phyloP scores from a whole-genome alignment of 35 echinoderm and acorn worm species.

The Ophioderma brevispina region DNA sequence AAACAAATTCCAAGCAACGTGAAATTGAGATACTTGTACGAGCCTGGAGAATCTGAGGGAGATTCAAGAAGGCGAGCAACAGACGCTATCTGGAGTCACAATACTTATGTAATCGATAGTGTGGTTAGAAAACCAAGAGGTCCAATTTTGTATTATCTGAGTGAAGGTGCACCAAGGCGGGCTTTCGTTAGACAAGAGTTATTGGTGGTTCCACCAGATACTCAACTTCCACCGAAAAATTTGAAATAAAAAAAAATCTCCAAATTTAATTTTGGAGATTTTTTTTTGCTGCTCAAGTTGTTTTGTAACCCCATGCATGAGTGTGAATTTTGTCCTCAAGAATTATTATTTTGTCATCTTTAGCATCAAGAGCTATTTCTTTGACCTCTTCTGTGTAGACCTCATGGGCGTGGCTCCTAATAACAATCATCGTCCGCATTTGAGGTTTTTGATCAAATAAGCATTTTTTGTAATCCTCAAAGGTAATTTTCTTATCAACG shows the following conservation, averaged over 20 bases:
- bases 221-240: too few species aligned
- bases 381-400: too few species aligned
- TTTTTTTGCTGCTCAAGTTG: too few species aligned
- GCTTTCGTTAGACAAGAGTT: conserved; percentile 1
- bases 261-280: too few species aligned
- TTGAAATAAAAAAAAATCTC: background rate
- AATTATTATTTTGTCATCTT: too few species aligned
- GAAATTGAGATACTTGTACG: background rate
- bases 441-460: too few species aligned
- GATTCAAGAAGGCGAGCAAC: background rate
- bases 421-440: too few species aligned
- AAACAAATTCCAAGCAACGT: background rate
- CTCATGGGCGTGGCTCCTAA: too few species aligned
- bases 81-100: background rate
- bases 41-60: background rate
- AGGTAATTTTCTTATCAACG: background rate
- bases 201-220: background rate
- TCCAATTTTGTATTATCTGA: background rate
- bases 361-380: too few species aligned
- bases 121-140: background rate
- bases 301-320: background rate
- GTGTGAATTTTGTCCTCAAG: background rate
- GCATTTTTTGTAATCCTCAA: background rate
- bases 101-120: background rate
- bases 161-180: background rate